Base-by-base conservation (phyloP, 2,797 vertebrate species). In the Acanthis flammea region DNA sequence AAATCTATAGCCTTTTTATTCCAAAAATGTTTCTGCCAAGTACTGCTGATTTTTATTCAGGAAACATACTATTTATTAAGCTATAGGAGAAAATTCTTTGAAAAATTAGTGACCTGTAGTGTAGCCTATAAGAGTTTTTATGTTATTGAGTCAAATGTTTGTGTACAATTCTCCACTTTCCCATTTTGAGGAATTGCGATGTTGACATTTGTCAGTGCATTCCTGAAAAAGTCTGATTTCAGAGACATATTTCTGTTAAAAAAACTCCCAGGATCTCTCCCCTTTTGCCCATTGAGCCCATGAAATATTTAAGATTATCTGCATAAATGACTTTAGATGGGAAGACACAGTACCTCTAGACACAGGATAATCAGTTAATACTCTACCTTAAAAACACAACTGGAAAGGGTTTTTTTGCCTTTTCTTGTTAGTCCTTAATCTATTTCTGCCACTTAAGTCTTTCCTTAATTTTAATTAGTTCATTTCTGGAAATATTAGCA, bases 11-110 rank as follows among this genome's bases (percentile, higher is more conserved):
- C 5, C 17, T 94, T 82, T 96, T 27, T 27, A 68, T 96, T 66
- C 76, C 48, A 82, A 95, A 96, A 96, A 89, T 82, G 22, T 33
- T 89, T 74, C 86, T 94, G 85, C 88, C 84, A 80, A 89, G 37
- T 82, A 70, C 61, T 72, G 31, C 41, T 80, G 44, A 83, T 92
- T 51, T 65, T 90, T 76, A 67, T 83, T 89, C 28, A 86, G 80
- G 76, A 94, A 92, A 35, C 24, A 90, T 19, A 58, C 30, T 57
- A 53, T 89, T 84, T 88, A 86, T 88, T 50, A 65, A 83, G 9
- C 30, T 72, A 66, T 86, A 60, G 41, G 16, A 84, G 55, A 75
- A 71, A 72, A 45, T 44, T 7, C 2, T 61, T 92, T 70, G 54
- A 87, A 80, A 86, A 93, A 54, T n/a, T 62, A 41, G 31, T 71